Evolutionary conservation across 2,888 invertebrate species (phyloP).

Genomic region (Cephonodes hylas): DNA sequence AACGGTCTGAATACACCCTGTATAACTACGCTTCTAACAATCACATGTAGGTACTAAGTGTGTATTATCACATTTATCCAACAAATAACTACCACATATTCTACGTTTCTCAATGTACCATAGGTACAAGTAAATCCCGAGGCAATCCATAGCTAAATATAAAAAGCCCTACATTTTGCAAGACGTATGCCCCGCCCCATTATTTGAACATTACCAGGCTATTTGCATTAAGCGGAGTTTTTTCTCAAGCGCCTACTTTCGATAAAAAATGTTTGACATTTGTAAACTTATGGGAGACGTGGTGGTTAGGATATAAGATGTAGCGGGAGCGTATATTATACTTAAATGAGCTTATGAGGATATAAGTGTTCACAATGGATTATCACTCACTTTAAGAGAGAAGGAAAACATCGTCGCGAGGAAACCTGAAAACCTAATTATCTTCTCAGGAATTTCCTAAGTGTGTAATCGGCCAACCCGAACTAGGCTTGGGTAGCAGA

Average conservation of each 20-base stretch:
- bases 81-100: neutral
- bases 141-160: neutral
- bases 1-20: too few species aligned
- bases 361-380: too few species aligned
- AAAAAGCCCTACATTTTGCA: neutral
- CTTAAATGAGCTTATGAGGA: neutral
- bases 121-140: neutral
- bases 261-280: slow-evolving; percentile 43
- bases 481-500: too few species aligned
- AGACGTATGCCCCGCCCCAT: slow-evolving; percentile 11
- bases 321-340: slow-evolving; percentile 16
- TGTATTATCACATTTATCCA: too few species aligned
- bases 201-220: slow-evolving; percentile 34
- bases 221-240: slow-evolving; percentile 34
- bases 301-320: slow-evolving; percentile 11
- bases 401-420: too few species aligned
- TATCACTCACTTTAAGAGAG: too few species aligned
- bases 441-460: too few species aligned
- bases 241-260: slow-evolving; percentile 36
- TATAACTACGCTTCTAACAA: too few species aligned
- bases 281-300: slow-evolving; percentile 30
- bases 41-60: too few species aligned
- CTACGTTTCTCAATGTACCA: neutral
- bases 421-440: too few species aligned
- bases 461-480: too few species aligned